phyloP scores from a whole-genome alignment of 2,888 invertebrate genomes.

The Malthinus flaveolus region DNA sequence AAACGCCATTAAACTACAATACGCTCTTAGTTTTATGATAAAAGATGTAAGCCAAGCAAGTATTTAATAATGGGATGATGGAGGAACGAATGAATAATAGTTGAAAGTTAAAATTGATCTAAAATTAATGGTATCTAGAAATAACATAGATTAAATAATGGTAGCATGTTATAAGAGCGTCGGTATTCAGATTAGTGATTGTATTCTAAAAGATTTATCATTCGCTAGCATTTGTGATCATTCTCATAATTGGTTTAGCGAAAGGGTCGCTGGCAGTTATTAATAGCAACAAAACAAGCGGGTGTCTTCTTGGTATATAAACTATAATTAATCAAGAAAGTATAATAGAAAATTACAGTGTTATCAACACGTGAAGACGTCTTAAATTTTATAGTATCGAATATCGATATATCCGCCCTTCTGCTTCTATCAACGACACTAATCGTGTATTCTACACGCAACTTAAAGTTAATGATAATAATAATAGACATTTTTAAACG shows the following conservation, averaged over 20 bases:
- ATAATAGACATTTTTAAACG: too few species aligned
- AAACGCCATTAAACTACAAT: too few species aligned
- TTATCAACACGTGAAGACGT: constrained; percentile 13
- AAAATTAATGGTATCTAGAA: constrained; percentile 40
- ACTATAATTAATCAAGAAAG: constrained; percentile 39
- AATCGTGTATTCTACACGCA: too few species aligned
- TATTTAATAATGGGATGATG: too few species aligned
- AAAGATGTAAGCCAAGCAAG: too few species aligned
- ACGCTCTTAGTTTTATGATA: too few species aligned
- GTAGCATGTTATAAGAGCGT: constrained; percentile 39
- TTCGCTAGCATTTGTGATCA: constrained; percentile 45
- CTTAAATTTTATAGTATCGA: not conserved
- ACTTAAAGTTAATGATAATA: too few species aligned
- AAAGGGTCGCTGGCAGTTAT: constrained; percentile 45
- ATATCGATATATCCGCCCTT: not conserved
- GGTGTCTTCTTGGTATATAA: constrained; percentile 42
- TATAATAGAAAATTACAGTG: constrained; percentile 35
- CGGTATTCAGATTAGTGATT: constrained; percentile 42
- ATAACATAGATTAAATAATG: constrained; percentile 37
- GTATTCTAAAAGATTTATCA: constrained; percentile 47
- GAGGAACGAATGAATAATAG: not conserved
- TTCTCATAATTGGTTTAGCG: constrained; percentile 48
- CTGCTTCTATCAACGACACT: too few species aligned
- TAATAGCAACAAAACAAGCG: constrained; percentile 46
- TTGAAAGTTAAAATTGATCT: constrained; percentile 18